Conservation (phyloP, 1,140 invertebrate genomes). For the Coboldia fuscipes region DNA sequence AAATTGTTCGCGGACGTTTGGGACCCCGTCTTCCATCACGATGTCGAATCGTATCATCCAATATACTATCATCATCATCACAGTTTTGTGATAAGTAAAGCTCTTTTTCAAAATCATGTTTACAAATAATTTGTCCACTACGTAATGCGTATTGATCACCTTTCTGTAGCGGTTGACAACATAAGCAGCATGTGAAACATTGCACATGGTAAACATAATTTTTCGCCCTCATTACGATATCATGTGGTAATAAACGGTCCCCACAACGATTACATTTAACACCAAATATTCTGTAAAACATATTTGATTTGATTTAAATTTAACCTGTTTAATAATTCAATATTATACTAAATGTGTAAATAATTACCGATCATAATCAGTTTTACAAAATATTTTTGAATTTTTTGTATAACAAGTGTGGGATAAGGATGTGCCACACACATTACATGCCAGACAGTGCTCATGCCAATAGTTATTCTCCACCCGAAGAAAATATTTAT, state of each 20-base stretch:
- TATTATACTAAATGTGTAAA: not conserved
- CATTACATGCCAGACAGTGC: conserved; percentile 73
- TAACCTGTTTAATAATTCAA: not conserved
- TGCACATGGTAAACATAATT: conserved; percentile 71
- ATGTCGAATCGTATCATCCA: conserved; percentile 55
- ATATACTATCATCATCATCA: conserved; percentile 48
- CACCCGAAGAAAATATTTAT: conserved; percentile 81
- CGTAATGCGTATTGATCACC: conserved; percentile 88
- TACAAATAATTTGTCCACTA: conserved; percentile 82
- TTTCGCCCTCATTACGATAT: conserved; percentile 78
- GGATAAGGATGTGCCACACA: conserved; percentile 65
- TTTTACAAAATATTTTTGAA: conserved; percentile 84
- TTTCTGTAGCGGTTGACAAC: conserved; percentile 78
- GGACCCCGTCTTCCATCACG: conserved; percentile 73
- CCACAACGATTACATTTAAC: conserved; percentile 83
- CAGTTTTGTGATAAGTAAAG: conserved; percentile 60
- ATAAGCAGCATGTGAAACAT: conserved; percentile 82
- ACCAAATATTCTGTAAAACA: conserved; percentile 59
- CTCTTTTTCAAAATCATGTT: conserved; percentile 81
- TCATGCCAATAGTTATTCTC: conserved; percentile 86
- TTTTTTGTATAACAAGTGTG: conserved; percentile 82
- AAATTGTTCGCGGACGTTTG: conserved; percentile 88
- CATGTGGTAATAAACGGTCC: conserved; percentile 68
- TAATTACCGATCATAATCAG: conserved; percentile 74
- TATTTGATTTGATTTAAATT: too few relatives aligned